Percentiles rank a stretch among this genome's conserved stretches.
Evolutionary conservation across 1,140 invertebrate species (phyloP).

Genomic region (Tetraneura akinire): DNA sequence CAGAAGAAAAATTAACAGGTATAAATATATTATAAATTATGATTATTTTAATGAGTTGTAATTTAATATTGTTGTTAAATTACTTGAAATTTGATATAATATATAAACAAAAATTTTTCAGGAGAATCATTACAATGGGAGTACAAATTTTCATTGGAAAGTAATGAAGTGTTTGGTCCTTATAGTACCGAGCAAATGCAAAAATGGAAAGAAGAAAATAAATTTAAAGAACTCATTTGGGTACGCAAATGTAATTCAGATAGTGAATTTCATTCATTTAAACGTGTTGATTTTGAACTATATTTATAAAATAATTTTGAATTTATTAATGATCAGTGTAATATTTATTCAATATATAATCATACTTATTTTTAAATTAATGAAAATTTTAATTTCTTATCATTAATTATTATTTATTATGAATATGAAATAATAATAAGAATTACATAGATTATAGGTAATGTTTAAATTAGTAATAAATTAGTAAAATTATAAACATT

Average conservation of each 20-base stretch:
- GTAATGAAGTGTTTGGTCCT: constrained; percentile 80
- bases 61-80: not conserved
- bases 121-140: constrained; percentile 77
- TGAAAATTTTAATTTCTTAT: not conserved
- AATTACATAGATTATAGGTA: too few species aligned
- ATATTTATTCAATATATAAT: constrained; percentile 11
- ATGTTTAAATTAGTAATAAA: too few species aligned
- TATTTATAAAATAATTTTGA: constrained; percentile 73
- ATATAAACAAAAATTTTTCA: not conserved
- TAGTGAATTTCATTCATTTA: constrained; percentile 81
- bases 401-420: not conserved
- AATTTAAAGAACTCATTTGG: constrained; percentile 84
- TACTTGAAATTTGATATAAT: not conserved
- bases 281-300: constrained; percentile 90
- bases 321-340: not conserved
- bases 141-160: constrained; percentile 83
- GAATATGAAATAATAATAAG: not conserved
- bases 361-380: not conserved
- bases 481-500: too few species aligned
- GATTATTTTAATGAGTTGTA: not conserved
- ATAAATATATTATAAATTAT: not conserved
- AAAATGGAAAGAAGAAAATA: constrained; percentile 80
- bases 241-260: constrained; percentile 76
- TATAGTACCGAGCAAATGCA: constrained; percentile 84
- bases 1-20: constrained; percentile 11